Conservation (phyloP, 2,888 invertebrate species). For the Nephrotoma flavescens region DNA sequence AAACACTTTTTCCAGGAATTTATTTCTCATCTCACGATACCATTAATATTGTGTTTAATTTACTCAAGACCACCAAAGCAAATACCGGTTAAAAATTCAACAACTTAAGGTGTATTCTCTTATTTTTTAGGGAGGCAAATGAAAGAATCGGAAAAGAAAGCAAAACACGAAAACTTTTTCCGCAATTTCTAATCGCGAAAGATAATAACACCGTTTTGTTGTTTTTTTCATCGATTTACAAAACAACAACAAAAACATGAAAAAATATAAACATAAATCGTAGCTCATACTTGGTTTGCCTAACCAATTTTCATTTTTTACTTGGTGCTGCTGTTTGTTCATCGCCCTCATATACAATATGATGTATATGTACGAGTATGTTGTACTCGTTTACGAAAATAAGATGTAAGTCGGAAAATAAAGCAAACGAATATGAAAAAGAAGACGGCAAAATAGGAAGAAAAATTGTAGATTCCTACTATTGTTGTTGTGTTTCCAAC, state of each 20-base stretch:
- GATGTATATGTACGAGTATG: not conserved
- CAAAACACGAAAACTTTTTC: not conserved
- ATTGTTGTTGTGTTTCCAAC: not conserved
- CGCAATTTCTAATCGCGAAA: not conserved
- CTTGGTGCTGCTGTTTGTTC: not conserved
- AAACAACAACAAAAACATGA: not conserved
- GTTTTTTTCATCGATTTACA: not conserved
- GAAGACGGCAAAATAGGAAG: not conserved
- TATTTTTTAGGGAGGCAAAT: not conserved
- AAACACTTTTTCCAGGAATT: no score
- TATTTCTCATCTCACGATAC: not conserved
- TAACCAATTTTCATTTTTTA: not conserved
- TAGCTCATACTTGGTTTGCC: not conserved
- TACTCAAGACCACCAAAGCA: not conserved
- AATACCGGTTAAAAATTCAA: not conserved
- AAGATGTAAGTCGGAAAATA: not conserved
- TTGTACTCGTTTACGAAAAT: not conserved
- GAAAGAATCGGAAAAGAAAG: not conserved
- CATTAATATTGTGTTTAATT: not conserved
- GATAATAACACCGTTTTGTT: not conserved
- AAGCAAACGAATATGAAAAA: not conserved
- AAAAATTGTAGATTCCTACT: not conserved
- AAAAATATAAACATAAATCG: not conserved
- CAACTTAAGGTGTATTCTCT: not conserved
- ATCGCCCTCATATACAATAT: not conserved